phyloP scores from a whole-genome alignment of 2,888 invertebrate genomes.

The Cheilosia pagana region DNA sequence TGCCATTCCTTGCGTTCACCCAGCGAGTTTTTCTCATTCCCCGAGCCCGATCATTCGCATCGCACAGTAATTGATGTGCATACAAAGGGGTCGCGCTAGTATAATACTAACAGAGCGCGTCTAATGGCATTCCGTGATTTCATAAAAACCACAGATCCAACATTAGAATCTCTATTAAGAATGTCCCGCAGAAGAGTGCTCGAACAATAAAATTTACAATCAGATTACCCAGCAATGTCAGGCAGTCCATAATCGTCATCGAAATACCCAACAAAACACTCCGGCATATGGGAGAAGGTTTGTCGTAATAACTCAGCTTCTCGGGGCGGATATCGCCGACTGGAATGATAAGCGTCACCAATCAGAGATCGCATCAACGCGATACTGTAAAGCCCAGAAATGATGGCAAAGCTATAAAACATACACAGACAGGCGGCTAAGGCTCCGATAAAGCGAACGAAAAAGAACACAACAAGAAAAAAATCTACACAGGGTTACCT shows the following conservation, averaged over 20 bases:
- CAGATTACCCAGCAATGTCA: constrained; percentile 66
- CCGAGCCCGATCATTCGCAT: constrained; percentile 56
- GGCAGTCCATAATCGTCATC: constrained; percentile 60
- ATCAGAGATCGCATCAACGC: constrained; percentile 67
- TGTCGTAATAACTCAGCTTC: constrained; percentile 18
- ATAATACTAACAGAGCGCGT: constrained; percentile 1
- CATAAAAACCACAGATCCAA: constrained; percentile 58
- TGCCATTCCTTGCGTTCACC: constrained; percentile 53
- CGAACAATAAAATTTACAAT: constrained; percentile 62
- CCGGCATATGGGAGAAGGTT: constrained; percentile 46
- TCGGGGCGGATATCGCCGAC: constrained; percentile 30
- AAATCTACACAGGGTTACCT: constrained; percentile 21
- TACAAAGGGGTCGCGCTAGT: constrained; percentile 26
- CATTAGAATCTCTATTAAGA: constrained; percentile 72
- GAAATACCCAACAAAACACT: constrained; percentile 23
- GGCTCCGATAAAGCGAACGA: constrained; percentile 40
- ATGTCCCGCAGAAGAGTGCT: constrained; percentile 36
- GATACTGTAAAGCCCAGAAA: constrained; percentile 66
- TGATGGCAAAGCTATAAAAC: constrained; percentile 70
- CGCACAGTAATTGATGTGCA: constrained; percentile 49
- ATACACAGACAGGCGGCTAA: constrained; percentile 63
- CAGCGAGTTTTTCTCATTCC: constrained; percentile 59
- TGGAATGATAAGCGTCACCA: constrained; percentile 67
- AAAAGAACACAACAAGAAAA: constrained; percentile 4
- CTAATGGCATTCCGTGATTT: constrained; percentile 51